A percentile compares a stretch with the other conserved stretches of the same genome.
phyloP scores from a whole-genome alignment of 2,113 vertebrate species.

The Varanus komodoensis region DNA sequence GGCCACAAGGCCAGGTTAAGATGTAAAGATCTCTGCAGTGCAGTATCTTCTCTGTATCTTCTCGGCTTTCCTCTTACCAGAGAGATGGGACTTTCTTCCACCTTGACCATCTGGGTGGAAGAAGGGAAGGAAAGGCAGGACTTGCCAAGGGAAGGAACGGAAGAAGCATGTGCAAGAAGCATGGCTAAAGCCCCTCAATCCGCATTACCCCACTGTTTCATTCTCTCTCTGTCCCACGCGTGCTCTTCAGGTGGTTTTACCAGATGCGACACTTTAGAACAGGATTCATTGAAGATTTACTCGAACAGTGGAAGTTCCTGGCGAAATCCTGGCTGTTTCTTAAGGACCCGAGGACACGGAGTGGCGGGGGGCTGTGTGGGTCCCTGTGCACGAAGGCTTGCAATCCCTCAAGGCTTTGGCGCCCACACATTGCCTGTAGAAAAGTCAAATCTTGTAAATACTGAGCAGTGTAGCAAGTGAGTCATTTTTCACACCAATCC shows the following conservation, averaged over 20 bases:
- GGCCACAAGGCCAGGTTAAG: background rate
- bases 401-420: conserved; percentile 43
- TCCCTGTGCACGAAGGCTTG: conserved; percentile 51
- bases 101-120: conserved; percentile 1
- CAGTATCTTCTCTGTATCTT: background rate
- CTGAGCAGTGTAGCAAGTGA: background rate
- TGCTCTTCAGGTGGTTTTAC: conserved; percentile 50
- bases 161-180: background rate
- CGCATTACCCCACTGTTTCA: background rate
- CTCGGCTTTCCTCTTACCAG: background rate
- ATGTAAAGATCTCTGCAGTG: background rate
- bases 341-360: conserved; percentile 76
- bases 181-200: background rate
- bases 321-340: conserved; percentile 75
- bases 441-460: background rate
- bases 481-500: background rate
- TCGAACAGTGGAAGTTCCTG: conserved; percentile 72
- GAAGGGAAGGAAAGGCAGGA: background rate
- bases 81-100: background rate
- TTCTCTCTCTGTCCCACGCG: background rate
- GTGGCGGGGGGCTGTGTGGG: conserved; percentile 70
- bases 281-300: conserved; percentile 73
- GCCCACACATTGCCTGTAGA: conserved; percentile 75
- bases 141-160: background rate
- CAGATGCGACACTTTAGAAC: conserved; percentile 73